phyloP scores from a whole-genome alignment of 1,140 invertebrate species.

The Papilio glaucus region DNA sequence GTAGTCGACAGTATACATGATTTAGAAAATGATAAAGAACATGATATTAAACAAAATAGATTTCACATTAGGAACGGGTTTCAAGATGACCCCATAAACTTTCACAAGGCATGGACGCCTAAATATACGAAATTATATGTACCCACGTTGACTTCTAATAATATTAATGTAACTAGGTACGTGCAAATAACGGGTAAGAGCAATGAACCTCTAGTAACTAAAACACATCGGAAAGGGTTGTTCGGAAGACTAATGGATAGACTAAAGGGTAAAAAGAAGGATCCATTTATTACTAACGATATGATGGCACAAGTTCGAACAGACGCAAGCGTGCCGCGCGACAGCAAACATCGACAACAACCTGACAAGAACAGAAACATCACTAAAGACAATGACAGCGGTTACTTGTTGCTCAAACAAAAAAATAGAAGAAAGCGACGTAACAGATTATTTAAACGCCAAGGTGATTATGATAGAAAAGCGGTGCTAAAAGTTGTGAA shows the following conservation, averaged over 20 bases:
- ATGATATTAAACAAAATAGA: conserved; percentile 37
- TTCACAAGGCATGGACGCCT: background rate
- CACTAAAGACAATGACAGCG: background rate
- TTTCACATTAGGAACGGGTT: conserved; percentile 36
- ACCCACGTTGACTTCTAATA: background rate
- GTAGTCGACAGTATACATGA: conserved; percentile 46
- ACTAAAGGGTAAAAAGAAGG: conserved; percentile 33
- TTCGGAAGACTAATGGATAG: conserved; percentile 43
- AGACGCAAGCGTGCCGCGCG: background rate
- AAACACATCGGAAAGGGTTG: conserved; percentile 32
- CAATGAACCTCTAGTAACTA: conserved; percentile 1
- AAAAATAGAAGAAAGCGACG: background rate
- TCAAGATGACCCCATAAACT: conserved; percentile 24
- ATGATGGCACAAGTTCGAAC: background rate
- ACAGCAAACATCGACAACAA: background rate
- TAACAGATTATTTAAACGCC: background rate
- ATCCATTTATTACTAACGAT: background rate
- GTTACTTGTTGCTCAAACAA: background rate
- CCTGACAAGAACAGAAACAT: background rate
- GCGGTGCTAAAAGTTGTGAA: background rate
- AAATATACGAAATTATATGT: conserved; percentile 1
- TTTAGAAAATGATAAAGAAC: conserved; percentile 39
- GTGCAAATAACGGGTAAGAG: conserved; percentile 17
- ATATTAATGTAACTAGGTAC: conserved; percentile 19
- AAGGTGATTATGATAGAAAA: background rate